phyloP scores from a whole-genome alignment of 2,797 vertebrate species.

The Pseudotriccus pelzelni region DNA sequence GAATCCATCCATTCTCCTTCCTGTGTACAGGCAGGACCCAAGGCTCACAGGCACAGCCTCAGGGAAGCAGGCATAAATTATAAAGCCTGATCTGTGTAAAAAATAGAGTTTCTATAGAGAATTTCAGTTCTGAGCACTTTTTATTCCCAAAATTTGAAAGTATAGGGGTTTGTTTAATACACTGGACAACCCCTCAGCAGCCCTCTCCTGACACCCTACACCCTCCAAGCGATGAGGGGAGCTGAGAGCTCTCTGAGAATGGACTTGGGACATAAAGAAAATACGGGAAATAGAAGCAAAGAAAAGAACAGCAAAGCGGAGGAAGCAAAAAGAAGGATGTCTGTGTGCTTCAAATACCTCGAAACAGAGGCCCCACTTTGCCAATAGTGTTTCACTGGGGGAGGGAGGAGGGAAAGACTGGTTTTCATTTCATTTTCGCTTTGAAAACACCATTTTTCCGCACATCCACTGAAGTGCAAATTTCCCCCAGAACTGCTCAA shows the following conservation, averaged over 20 bases:
- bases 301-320: neutral
- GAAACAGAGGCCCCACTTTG: slow-evolving; percentile 25
- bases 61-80: neutral
- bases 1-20: neutral
- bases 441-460: slow-evolving; percentile 27
- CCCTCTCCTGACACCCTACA: neutral
- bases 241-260: neutral
- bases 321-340: neutral
- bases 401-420: neutral
- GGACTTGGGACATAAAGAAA: neutral
- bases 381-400: neutral
- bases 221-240: accelerated
- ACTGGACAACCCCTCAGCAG: neutral
- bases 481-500: neutral
- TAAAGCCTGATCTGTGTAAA: neutral
- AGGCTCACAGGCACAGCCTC: neutral
- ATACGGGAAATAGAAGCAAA: neutral
- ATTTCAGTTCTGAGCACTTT: neutral
- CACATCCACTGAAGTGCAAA: neutral
- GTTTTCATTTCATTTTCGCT: slow-evolving; percentile 26
- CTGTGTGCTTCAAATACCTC: neutral
- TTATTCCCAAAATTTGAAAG: neutral
- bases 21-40: neutral
- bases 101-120: neutral
- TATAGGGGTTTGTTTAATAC: neutral